phyloP scores from a whole-genome alignment of 1,140 invertebrate genomes.

The Vanessa atalanta region DNA sequence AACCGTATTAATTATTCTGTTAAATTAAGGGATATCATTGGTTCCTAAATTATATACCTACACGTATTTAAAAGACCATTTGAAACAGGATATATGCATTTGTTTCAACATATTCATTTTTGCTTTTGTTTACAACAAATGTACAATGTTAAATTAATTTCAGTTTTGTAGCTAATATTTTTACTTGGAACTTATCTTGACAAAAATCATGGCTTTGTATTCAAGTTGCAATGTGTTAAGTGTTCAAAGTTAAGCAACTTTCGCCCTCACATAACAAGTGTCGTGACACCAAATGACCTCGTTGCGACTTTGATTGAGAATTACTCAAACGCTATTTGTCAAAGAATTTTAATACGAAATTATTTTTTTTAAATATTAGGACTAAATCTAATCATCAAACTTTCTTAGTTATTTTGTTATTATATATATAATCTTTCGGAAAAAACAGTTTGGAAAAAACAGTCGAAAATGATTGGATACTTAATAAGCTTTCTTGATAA shows the following conservation, averaged over 20 bases:
- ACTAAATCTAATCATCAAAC: too few relatives aligned
- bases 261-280: constrained; percentile 39
- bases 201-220: neutral
- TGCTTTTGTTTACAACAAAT: too few relatives aligned
- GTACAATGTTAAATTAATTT: too few relatives aligned
- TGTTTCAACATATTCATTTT: too few relatives aligned
- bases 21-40: too few relatives aligned
- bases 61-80: too few relatives aligned
- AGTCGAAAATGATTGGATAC: neutral
- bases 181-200: neutral
- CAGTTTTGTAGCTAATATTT: too few relatives aligned
- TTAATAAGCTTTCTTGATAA: neutral
- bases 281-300: constrained; percentile 54
- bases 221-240: neutral
- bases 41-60: too few relatives aligned
- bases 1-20: neutral
- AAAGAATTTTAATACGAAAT: neutral
- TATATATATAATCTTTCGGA: too few relatives aligned
- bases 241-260: constrained; percentile 23
- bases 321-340: constrained; percentile 12
- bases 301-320: constrained; percentile 48
- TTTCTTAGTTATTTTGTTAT: too few relatives aligned
- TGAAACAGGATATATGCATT: too few relatives aligned
- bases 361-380: too few relatives aligned
- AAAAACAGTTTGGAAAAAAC: neutral